Evolutionary conservation across 2,113 vertebrate genomes (phyloP).

Genomic region (Accipiter cooperii): DNA sequence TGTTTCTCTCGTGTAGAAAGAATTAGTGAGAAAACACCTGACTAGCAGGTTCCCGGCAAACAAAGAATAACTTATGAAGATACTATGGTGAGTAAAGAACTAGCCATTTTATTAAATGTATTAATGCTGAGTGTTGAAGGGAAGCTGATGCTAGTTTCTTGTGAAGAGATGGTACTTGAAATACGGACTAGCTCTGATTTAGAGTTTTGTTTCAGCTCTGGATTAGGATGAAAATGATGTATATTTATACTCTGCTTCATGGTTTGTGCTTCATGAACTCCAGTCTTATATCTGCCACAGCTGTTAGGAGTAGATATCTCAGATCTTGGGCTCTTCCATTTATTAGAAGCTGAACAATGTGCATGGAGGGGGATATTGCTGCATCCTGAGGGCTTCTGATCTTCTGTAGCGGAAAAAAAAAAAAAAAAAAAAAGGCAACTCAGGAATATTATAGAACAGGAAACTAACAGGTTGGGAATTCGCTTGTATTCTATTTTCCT

Average conservation of each 20-base stretch:
- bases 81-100: not conserved
- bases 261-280: not conserved
- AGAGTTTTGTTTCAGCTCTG: not conserved
- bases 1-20: not conserved
- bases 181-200: not conserved
- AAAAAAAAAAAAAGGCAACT: too few species aligned
- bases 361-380: not conserved
- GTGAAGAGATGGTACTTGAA: not conserved
- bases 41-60: not conserved
- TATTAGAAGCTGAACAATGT: not conserved
- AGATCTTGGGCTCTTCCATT: not conserved
- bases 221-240: not conserved
- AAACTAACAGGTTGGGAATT: not conserved
- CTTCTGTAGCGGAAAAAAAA: not conserved
- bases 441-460: not conserved
- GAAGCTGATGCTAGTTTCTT: not conserved
- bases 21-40: not conserved
- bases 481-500: not conserved
- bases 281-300: not conserved
- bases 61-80: not conserved
- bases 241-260: not conserved
- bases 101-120: not conserved
- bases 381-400: not conserved
- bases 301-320: not conserved
- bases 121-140: not conserved